Conservation (phyloP, 2,113 vertebrate species). For the Prionailurus viverrinus region DNA sequence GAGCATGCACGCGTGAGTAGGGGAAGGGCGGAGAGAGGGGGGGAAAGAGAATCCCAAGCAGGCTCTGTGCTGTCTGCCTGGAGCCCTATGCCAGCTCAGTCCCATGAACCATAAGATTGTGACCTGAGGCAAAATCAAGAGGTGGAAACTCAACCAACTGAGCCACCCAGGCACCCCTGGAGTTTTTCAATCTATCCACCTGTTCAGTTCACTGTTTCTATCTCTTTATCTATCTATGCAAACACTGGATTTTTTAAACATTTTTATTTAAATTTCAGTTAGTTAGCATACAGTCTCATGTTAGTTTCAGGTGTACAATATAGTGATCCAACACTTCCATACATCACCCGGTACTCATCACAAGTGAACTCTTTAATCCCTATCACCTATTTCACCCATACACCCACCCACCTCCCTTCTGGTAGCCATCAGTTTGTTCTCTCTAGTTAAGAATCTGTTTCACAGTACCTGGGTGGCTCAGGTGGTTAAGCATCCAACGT, state of each 20-base stretch:
- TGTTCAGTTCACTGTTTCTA: not conserved
- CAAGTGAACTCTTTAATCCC: not conserved
- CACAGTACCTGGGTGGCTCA: too few relatives aligned
- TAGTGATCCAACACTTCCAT: not conserved
- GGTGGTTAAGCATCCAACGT: too few relatives aligned
- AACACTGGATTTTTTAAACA: not conserved
- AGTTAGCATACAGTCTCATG: not conserved
- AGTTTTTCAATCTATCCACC: not conserved
- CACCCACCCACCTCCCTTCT: not conserved
- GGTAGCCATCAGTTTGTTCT: not conserved
- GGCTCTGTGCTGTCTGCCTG: too few relatives aligned
- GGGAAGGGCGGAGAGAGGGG: too few relatives aligned
- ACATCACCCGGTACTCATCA: not conserved
- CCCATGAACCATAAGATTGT: too few relatives aligned
- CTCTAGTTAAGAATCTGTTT: not conserved
- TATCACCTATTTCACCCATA: not conserved
- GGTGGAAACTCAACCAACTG: too few relatives aligned
- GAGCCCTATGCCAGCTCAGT: too few relatives aligned
- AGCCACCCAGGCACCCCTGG: not conserved
- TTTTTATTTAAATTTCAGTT: not conserved
- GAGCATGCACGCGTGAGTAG: too few relatives aligned
- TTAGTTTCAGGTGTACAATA: not conserved
- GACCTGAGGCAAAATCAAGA: too few relatives aligned
- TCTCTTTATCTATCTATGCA: not conserved
- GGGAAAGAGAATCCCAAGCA: too few relatives aligned